Evolutionary conservation across 37 sponge, comb jelly and placozoan species (phyloP), one percentile per base, ranked within the genome.

Genomic region (Hormiphora californensis): DNA sequence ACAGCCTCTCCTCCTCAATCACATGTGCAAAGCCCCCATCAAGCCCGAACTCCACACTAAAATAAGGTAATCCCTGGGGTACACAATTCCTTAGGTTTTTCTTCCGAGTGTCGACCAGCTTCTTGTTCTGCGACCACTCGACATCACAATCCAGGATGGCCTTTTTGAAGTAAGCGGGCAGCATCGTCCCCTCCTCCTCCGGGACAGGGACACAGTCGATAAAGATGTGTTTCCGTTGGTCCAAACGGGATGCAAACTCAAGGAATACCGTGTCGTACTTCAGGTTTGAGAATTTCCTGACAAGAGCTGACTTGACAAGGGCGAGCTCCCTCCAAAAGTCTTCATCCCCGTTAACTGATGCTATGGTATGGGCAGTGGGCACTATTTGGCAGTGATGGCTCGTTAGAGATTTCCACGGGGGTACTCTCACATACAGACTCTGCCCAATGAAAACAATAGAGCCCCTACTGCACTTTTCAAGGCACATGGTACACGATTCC

Each of bases 141-240:
- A 87, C 86, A 12, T 96, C 97, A 30, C 90, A 89, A 62, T 96
- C 97, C 85, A 91, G 53, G 40, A 96, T 94, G 38, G 97, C 97
- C 63, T 96, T 96, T 73, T 96, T 96, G 87, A 94, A 96, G 69
- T 94, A 96, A 87, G 94, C 91, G 0, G 93, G 97, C 15, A 92
- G 90, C 81, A 91, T 22, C 17, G 87, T 54, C 0, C 94, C 97
- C 27, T 87, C 89, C 31, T 94, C 91, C 54, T 54, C 85, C 2
- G 91, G 92, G 35, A 96, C 15, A 38, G 97, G 97, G n/a, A 96
- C 87, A 67, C 97, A 96, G 31, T 96, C 93, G 12, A 94, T 89
- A 37, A 63, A 88, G 90, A 92, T 92, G 89, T 96, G 97, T 0
- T 63, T n/a, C 27, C 51, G 89, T 25, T 81, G 88, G 1, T 53